Base-by-base conservation (phyloP, 1,140 invertebrate genomes). In the Branchinecta lynchi region DNA sequence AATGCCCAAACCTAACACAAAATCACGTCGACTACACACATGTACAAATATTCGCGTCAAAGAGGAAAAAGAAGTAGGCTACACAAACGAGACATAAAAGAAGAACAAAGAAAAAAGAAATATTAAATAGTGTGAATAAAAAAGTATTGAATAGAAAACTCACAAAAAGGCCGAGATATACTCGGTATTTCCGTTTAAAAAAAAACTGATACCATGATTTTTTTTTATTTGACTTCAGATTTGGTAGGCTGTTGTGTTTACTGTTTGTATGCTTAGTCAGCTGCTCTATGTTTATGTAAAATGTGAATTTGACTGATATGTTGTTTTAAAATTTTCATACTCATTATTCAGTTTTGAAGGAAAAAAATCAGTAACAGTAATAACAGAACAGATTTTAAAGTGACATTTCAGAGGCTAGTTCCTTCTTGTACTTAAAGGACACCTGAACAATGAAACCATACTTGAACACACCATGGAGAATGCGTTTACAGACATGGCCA, bases 151-250 rank as follows among this genome's bases (percentile, higher is more conserved):
- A 9, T 10, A 67, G 45, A 43, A 43, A 69, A 20, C 32, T 9
- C 45, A 44, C 7, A 15, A 60, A 72, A 68, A 44, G n/a, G 68
- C 44, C 66, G 46, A 17, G 7, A 8, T 45, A 32, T 51, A 65
- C 66, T 69, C 66, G 9, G n/a, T 72, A 8, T 71, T 12, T 60
- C 32, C 66, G 5, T 71, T 10, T 7, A 17, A n/a, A 10, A 65
- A 5, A 68, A 9, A 66, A 8, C 44, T 7, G 3, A 43, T 7
- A 20, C 17, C 6, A 66, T 66, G 3, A 10, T 66, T 10, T 66
- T 43, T 3, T 20, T 21, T 67, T 15, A 15, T 21, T 67, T n/a
- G 1, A n/a, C 44, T 21, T 67, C 7, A 12, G 44, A 21, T 32
- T 21, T 67, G 10, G 66, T 20, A 67, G 21, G 20, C 66, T 67